Evolutionary conservation across 2,113 vertebrate species (phyloP).

Genomic region (Lophius piscatorius): DNA sequence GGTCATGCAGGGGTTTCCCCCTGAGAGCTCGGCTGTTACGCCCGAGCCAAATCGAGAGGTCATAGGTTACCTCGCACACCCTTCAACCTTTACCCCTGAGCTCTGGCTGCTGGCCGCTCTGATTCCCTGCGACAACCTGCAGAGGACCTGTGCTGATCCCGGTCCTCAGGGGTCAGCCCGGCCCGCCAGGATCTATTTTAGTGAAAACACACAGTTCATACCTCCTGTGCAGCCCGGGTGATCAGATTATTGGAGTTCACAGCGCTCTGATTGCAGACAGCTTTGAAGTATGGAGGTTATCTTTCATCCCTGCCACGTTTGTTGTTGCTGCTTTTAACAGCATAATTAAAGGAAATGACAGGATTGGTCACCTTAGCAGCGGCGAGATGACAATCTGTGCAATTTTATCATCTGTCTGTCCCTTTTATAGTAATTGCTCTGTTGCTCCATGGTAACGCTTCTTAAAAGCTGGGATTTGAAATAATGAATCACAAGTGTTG

Average conservation of each 20-base stretch:
- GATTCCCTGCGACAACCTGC: slow-evolving; percentile 62
- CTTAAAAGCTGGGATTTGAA: background rate
- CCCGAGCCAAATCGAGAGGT: slow-evolving; percentile 64
- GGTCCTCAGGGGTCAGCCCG: slow-evolving; percentile 55
- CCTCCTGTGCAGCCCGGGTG: slow-evolving; percentile 35
- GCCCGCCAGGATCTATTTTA: slow-evolving; percentile 58
- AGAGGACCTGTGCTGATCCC: slow-evolving; percentile 44
- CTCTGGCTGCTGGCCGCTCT: slow-evolving; percentile 30
- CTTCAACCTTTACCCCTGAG: slow-evolving; percentile 59
- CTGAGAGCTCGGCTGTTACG: slow-evolving; percentile 39
- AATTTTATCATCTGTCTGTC: background rate
- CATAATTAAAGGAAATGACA: slow-evolving; percentile 30
- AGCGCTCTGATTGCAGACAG: slow-evolving; percentile 29
- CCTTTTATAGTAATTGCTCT: background rate
- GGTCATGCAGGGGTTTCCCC: slow-evolving; percentile 57
- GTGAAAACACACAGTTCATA: slow-evolving; percentile 66
- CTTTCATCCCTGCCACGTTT: slow-evolving; percentile 37
- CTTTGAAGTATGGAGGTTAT: slow-evolving; percentile 63
- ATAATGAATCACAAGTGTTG: background rate
- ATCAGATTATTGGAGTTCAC: slow-evolving; percentile 46
- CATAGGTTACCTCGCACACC: slow-evolving; percentile 65
- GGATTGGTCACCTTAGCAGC: slow-evolving; percentile 2
- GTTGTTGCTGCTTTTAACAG: slow-evolving; percentile 50
- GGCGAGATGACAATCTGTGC: background rate
- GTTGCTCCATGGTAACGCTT: background rate